phyloP scores from a whole-genome alignment of 2,888 invertebrate species.

The Rambutsinella grinnellia region DNA sequence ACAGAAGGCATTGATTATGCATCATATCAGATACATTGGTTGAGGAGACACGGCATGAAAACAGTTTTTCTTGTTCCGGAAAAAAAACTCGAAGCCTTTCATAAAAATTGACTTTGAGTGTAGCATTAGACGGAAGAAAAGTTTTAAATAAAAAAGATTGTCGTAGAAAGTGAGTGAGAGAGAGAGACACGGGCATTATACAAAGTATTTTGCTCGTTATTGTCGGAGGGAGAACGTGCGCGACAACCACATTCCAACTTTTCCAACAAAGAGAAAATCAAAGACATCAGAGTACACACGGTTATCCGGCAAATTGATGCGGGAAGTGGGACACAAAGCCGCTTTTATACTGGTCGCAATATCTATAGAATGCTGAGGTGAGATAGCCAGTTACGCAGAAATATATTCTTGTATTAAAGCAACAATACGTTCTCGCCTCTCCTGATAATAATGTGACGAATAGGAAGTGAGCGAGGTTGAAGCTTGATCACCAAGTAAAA shows the following conservation, averaged over 20 bases:
- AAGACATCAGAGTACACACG: not conserved
- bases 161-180: not conserved
- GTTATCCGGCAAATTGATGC: conserved; percentile 40
- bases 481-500: conserved; percentile 2
- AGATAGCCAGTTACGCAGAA: too few species aligned
- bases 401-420: too few species aligned
- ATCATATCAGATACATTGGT: conserved; percentile 8
- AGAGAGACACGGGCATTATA: not conserved
- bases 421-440: too few species aligned
- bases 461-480: not conserved
- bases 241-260: not conserved
- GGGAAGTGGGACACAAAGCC: conserved; percentile 14
- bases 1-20: conserved; percentile 45
- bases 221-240: not conserved
- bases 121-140: not conserved
- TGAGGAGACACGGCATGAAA: not conserved
- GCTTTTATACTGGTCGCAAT: not conserved
- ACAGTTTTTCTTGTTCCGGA: not conserved
- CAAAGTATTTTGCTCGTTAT: conserved; percentile 36
- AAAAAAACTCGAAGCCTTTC: not conserved
- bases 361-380: too few species aligned
- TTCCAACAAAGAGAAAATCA: conserved; percentile 7
- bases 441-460: too few species aligned
- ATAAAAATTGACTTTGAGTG: not conserved
- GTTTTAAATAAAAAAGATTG: not conserved